phyloP scores from a whole-genome alignment of 2,113 vertebrate genomes.

The Lepidothrix coronata region DNA sequence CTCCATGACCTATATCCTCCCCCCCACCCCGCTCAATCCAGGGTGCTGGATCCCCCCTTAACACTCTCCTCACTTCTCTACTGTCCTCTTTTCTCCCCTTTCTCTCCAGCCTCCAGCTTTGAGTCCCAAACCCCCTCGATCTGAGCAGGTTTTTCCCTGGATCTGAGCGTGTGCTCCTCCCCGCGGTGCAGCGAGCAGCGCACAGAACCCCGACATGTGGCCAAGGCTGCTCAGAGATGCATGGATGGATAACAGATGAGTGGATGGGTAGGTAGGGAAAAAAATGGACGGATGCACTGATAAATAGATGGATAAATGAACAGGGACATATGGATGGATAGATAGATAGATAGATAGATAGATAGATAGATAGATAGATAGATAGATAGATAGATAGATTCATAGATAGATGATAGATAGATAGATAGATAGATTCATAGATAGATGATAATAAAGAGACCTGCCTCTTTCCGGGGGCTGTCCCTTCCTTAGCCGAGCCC shows the following conservation, averaged over 20 bases:
- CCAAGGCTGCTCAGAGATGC: too few relatives aligned
- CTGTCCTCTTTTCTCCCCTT: neutral
- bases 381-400: neutral
- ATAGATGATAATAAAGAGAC: neutral
- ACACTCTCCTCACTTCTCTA: neutral
- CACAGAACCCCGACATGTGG: neutral
- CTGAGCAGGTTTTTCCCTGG: neutral
- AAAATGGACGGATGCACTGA: neutral
- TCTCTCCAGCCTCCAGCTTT: neutral
- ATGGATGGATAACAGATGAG: neutral
- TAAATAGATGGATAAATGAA: too few relatives aligned
- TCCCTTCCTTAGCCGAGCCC: neutral
- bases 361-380: neutral
- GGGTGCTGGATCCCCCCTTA: rapidly evolving
- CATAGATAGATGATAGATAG: too few relatives aligned
- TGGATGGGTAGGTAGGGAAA: neutral
- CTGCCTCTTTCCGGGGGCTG: neutral
- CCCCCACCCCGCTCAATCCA: neutral
- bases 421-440: too few relatives aligned
- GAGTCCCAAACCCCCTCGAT: neutral
- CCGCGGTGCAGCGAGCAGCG: rapidly evolving
- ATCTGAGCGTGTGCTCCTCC: neutral
- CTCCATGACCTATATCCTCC: neutral
- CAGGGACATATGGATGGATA: too few relatives aligned
- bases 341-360: neutral